Conservation (phyloP, 2,888 invertebrate genomes). For the Polia nebulosa region DNA sequence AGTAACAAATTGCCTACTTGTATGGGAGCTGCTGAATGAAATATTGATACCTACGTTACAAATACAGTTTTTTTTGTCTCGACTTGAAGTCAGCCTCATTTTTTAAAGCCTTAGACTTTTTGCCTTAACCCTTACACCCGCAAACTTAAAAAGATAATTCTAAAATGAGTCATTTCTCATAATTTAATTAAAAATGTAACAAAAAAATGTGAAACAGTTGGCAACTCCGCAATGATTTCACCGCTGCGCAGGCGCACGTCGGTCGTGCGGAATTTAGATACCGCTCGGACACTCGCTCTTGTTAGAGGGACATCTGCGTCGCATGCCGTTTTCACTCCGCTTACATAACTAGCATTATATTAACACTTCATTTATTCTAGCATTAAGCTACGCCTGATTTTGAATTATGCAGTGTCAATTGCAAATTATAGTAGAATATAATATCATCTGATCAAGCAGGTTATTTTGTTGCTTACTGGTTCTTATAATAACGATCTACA, state of each 20-base stretch:
- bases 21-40: neutral
- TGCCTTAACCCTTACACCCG: neutral
- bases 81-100: neutral
- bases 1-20: slow-evolving; percentile 24
- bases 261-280: slow-evolving; percentile 83
- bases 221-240: slow-evolving; percentile 78
- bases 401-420: slow-evolving; percentile 48
- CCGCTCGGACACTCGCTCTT: slow-evolving; percentile 83
- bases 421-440: slow-evolving; percentile 20
- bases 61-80: neutral
- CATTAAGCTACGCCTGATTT: slow-evolving; percentile 40
- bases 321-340: slow-evolving; percentile 80
- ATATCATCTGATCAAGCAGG: neutral
- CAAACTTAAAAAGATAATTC: too few species aligned
- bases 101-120: neutral
- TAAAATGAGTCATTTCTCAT: neutral
- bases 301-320: slow-evolving; percentile 82
- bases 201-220: slow-evolving; percentile 73
- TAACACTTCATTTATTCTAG: slow-evolving; percentile 63
- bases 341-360: slow-evolving; percentile 65
- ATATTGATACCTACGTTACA: neutral
- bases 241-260: slow-evolving; percentile 75
- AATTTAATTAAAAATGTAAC: neutral
- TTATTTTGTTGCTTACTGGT: slow-evolving; percentile 1
- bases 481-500: slow-evolving; percentile 1